Evolutionary conservation across 2,797 vertebrate species (phyloP).

Genomic region (Labroides dimidiatus): DNA sequence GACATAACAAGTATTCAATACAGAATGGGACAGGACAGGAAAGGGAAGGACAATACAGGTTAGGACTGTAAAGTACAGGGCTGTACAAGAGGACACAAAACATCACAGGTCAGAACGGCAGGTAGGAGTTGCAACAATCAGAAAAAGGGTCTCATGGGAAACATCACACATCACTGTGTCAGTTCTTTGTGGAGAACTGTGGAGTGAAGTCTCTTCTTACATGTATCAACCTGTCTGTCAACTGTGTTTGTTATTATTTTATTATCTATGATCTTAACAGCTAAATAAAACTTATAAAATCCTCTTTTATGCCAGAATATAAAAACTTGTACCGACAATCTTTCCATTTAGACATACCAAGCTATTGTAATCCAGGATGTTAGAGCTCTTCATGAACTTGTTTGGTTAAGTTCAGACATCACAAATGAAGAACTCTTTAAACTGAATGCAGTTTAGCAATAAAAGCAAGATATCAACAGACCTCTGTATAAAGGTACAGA

Average conservation of each 20-base stretch:
- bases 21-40: conserved; percentile 72
- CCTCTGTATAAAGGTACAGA: background rate
- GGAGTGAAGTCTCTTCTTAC: conserved; percentile 8
- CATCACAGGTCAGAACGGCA: conserved; percentile 60
- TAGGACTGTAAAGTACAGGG: background rate
- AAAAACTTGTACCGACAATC: conserved; percentile 9
- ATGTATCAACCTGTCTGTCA: background rate
- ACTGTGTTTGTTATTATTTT: background rate
- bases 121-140: conserved; percentile 58
- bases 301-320: conserved; percentile 1
- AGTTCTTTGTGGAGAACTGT: background rate
- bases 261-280: background rate
- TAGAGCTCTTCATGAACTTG: background rate
- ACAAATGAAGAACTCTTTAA: background rate
- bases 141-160: conserved; percentile 49
- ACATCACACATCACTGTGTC: conserved; percentile 29
- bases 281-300: background rate
- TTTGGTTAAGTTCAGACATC: background rate
- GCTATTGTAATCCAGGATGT: conserved; percentile 9
- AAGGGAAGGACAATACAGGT: conserved; percentile 32
- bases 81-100: conserved; percentile 23
- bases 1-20: too few species aligned
- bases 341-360: background rate
- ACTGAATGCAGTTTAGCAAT: background rate
- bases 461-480: background rate